phyloP scores from a whole-genome alignment of 1,140 invertebrate genomes.

The Cotesia vestalis region DNA sequence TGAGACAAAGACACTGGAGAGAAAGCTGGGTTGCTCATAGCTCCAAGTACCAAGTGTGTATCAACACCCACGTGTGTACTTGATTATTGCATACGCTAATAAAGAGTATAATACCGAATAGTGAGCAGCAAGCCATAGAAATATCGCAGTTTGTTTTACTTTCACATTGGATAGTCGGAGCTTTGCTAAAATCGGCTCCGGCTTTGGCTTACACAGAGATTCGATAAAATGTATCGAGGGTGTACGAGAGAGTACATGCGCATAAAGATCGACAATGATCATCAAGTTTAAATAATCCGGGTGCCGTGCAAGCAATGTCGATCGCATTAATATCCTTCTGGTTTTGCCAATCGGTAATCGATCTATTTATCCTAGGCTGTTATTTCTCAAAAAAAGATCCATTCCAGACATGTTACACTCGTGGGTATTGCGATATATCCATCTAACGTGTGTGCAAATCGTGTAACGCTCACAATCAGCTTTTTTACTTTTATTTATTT shows the following conservation, averaged over 20 bases:
- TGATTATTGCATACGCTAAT: slow-evolving; percentile 27
- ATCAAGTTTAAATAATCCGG: slow-evolving; percentile 15
- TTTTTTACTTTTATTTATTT: no score
- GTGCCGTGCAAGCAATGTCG: slow-evolving; percentile 9
- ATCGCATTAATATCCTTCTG: slow-evolving; percentile 14
- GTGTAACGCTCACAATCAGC: not conserved
- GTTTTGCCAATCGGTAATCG: slow-evolving; percentile 18
- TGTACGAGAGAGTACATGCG: not conserved
- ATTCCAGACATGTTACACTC: slow-evolving; percentile 12
- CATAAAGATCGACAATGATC: slow-evolving; percentile 8
- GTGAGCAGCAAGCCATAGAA: no score
- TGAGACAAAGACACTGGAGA: not conserved
- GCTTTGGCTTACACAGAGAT: no score
- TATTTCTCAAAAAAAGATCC: not conserved
- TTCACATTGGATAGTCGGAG: slow-evolving; percentile 1
- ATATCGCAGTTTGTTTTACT: slow-evolving; percentile 12
- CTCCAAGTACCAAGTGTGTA: not conserved
- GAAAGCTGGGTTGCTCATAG: not conserved
- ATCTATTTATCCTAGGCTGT: slow-evolving; percentile 16
- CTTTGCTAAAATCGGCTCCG: no score
- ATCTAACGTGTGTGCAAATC: not conserved
- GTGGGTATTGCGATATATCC: not conserved
- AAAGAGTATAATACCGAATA: not conserved
- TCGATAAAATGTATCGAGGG: no score
- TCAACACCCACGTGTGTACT: not conserved